Percentiles rank a stretch among this genome's conserved stretches.
These are phyloP conservation scores for Eilema griseolum DNA, from an alignment of 2,888 invertebrate genomes.

Conservation along the genomic window DNA sequence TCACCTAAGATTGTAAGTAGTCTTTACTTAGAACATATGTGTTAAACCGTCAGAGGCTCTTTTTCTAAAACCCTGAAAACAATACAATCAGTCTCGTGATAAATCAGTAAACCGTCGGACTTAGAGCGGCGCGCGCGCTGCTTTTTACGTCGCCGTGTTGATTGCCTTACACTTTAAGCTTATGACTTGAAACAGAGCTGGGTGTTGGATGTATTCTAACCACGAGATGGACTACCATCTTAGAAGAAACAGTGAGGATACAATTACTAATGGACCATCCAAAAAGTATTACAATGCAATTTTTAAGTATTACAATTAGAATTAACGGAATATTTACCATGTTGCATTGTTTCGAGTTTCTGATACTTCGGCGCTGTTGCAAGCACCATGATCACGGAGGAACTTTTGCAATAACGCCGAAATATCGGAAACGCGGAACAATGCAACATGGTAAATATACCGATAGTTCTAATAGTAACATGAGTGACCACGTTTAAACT, in stretches of 20 bases:
- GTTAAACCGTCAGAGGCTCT: conserved; percentile 59
- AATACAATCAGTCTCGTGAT: conserved; percentile 50
- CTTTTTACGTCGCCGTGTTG: conserved; percentile 28
- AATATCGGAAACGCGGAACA: too few species aligned
- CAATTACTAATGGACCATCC: neutral
- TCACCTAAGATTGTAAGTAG: conserved; percentile 43
- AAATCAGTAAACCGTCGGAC: conserved; percentile 60
- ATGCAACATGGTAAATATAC: too few species aligned
- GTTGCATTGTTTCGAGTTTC: too few species aligned
- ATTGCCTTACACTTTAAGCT: conserved; percentile 38
- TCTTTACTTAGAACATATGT: conserved; percentile 51
- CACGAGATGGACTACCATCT: neutral
- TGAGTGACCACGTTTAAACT: too few species aligned
- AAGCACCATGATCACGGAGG: too few species aligned
- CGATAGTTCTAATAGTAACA: too few species aligned
- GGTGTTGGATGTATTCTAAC: neutral
- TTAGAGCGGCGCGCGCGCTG: conserved; percentile 57
- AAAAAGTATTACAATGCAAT: neutral
- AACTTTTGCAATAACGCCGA: too few species aligned
- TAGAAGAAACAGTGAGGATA: neutral
- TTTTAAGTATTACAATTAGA: too few species aligned
- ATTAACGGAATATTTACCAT: too few species aligned
- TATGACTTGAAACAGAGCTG: conserved; percentile 11
- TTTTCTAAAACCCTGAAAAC: conserved; percentile 51
- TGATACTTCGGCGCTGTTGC: too few species aligned